phyloP scores from a whole-genome alignment of 2,113 vertebrate genomes.

The Gavialis gangeticus region DNA sequence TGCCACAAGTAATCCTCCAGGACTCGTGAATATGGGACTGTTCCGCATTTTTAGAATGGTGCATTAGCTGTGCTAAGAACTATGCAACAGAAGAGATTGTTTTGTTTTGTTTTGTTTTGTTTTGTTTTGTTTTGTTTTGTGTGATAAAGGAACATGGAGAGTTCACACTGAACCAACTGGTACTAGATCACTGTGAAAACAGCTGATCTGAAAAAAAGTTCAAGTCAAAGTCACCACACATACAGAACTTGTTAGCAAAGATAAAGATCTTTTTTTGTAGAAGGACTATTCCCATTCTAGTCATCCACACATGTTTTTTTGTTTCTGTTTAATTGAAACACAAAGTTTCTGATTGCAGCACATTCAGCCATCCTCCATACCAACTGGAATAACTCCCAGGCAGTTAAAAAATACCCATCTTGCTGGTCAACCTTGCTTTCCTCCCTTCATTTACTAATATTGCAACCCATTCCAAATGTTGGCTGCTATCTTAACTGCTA shows the following conservation, averaged over 20 bases:
- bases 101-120: too few relatives aligned
- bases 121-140: not conserved
- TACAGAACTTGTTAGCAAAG: not conserved
- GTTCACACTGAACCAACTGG: not conserved
- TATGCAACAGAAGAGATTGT: not conserved
- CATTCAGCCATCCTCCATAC: not conserved
- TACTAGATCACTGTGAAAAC: not conserved
- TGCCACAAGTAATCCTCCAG: not conserved
- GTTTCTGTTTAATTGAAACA: not conserved
- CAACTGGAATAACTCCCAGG: not conserved
- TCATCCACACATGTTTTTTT: not conserved
- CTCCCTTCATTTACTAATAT: not conserved
- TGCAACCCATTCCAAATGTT: not conserved
- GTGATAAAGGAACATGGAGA: not conserved
- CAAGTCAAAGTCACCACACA: not conserved
- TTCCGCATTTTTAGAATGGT: not conserved
- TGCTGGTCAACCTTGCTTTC: not conserved
- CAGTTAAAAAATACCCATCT: not conserved
- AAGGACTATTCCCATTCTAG: not conserved
- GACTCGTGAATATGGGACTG: rapidly evolving
- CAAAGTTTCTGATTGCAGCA: not conserved
- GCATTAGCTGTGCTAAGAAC: not conserved
- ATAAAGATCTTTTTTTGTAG: not conserved
- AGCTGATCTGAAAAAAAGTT: not conserved
- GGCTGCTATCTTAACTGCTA: not conserved